Evolutionary conservation across 2,797 vertebrate genomes (phyloP), one percentile per base, ranked within the genome.

Genomic region (Phyllotis vaccarum): DNA sequence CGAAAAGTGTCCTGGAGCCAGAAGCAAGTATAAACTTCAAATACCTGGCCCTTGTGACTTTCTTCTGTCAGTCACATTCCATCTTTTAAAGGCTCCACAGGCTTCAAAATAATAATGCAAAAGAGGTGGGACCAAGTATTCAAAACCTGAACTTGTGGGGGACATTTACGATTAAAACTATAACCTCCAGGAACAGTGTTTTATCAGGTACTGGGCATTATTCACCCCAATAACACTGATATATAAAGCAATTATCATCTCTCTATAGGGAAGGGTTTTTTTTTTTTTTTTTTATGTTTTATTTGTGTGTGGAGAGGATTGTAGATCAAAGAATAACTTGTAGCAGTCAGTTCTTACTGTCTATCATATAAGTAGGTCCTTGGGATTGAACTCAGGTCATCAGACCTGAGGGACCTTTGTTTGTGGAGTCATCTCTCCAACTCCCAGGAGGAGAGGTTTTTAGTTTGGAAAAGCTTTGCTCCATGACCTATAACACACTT

Each of bases 211-310:
- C 5, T 52, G 72, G 46, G 37, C 46, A 89, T 74, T 75, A 66
- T 70, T 58, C 75, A 46, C 3, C 17, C 68, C 37, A 89, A 54
- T 52, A 21, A 66, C 6, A n/a, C 19, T 34, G 49, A 75, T n/a
- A 60, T 9, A 86, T 76, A 52, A 76, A 81, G 58, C 86, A 90
- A 92, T 22, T 6, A 46, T 60, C n/a, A 86, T 19, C 11, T 31
- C 56, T 87, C 37, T 79, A 3, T 49, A 78, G 85, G 29, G 72
- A 49, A 86, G 46, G 54, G n/a, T n/a, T n/a, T n/a, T n/a, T n/a
- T n/a, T n/a, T n/a, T n/a, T n/a, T n/a, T n/a, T n/a, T 93, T 94
- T 91, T 24, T 74, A 43, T 62, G n/a, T 58, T n/a, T 81, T 72
- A 72, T 72, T 72, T 72, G 37, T 19, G 29, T 78, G 75, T 78